Evolutionary conservation across 2,888 invertebrate species (phyloP).

Genomic region (Chaitophorus viminalis): DNA sequence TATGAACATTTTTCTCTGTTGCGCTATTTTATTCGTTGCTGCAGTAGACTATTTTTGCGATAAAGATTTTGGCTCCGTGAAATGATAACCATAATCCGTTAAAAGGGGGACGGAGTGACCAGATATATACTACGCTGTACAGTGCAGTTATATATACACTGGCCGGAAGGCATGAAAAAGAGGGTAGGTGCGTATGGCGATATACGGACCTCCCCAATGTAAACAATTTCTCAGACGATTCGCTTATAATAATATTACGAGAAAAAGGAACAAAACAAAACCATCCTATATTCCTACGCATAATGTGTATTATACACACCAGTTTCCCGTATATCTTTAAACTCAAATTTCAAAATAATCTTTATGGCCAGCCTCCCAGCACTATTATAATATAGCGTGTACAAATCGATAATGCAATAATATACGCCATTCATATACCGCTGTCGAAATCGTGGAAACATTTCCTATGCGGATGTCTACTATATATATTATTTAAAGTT

Average conservation of each 20-base stretch:
- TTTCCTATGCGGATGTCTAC: not conserved
- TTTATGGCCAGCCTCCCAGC: not conserved
- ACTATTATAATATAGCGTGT: not conserved
- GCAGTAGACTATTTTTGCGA: not conserved
- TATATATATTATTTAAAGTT: not conserved
- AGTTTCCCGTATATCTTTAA: constrained; percentile 13
- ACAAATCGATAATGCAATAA: not conserved
- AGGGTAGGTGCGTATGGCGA: not conserved
- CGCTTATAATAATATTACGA: constrained; percentile 16
- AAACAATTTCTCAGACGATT: constrained; percentile 28
- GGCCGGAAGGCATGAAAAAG: constrained; percentile 10
- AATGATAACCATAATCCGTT: constrained; percentile 41
- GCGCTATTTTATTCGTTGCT: not conserved
- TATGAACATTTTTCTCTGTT: not conserved
- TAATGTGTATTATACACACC: not conserved
- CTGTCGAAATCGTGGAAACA: not conserved
- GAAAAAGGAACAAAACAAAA: not conserved
- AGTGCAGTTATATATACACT: not conserved
- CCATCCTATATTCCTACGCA: not conserved
- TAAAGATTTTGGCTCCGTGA: constrained; percentile 5
- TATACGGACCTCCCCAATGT: not conserved
- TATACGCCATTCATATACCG: not conserved
- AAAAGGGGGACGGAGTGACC: not conserved
- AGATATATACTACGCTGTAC: not conserved
- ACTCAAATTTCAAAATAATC: constrained; percentile 8